Percentiles rank a stretch among this genome's conserved stretches.
phyloP scores from a whole-genome alignment of 1,140 invertebrate species.

The Scaptomyza graminum region DNA sequence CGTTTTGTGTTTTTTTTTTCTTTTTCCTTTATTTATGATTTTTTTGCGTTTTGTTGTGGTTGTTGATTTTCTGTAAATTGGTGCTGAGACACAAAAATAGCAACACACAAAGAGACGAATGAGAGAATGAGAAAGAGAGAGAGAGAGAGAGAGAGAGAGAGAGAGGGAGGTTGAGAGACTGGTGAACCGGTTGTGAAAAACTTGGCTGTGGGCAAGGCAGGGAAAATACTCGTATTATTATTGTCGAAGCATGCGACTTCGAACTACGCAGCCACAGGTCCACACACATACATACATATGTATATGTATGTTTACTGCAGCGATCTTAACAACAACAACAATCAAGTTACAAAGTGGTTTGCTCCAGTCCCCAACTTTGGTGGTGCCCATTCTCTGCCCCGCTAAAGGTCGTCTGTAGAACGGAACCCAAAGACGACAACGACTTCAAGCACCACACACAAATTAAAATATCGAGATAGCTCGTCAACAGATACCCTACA shows the following conservation, averaged over 20 bases:
- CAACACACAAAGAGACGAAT: conserved; percentile 16
- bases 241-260: conserved; percentile 29
- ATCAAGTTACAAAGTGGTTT: conserved; percentile 58
- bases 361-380: conserved; percentile 74
- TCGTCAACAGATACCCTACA: neutral
- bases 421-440: conserved; percentile 56
- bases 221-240: conserved; percentile 26
- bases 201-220: conserved; percentile 45
- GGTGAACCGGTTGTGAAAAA: conserved; percentile 61
- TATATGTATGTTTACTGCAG: conserved; percentile 10
- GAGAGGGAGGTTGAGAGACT: neutral
- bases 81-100: conserved; percentile 61
- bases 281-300: conserved; percentile 10
- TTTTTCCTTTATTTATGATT: conserved; percentile 5
- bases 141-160: neutral
- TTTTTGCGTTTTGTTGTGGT: neutral
- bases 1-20: conserved; percentile 22
- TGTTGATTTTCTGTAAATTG: conserved; percentile 17
- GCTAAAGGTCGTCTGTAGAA: conserved; percentile 80
- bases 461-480: too few species aligned
- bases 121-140: neutral
- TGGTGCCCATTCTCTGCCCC: conserved; percentile 44
- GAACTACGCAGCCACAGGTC: conserved; percentile 72
- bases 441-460: too few species aligned
- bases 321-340: conserved; percentile 11